Evolutionary conservation across 2,888 invertebrate species (phyloP), one percentile per base, ranked within the genome.

Genomic region (Drosophila multiciliata): DNA sequence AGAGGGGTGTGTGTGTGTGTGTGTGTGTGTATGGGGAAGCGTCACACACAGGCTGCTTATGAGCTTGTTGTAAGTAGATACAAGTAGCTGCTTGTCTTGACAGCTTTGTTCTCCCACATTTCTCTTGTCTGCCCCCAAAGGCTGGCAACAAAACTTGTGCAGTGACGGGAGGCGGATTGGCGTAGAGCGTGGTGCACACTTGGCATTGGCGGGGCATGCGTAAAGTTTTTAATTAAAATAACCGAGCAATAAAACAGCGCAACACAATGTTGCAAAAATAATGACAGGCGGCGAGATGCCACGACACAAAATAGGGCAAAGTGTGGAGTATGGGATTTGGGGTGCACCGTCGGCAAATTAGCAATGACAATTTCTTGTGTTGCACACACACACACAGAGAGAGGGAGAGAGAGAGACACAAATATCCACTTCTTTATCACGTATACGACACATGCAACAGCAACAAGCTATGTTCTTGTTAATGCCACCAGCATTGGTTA

Each of bases 201-300:
- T 83, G 88, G 71, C 72, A 82, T 74, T 85, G 83, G 82, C 83
- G 76, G 74, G 77, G 77, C 26, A 45, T 69, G 82, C 62, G 64
- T 66, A 88, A 88, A 88, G 84, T 89, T 89, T 89, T 88, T 88
- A 88, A 88, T 89, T 88, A 88, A 88, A 88, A 88, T 88, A 89
- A 84, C 82, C 82, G 66, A 76, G 87, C 89, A 85, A 87, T 85
- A 89, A 89, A 87, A 82, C 71, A 78, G 78, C 74, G 72, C 77
- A 78, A 66, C 73, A 82, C 72, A 65, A 80, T 70, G 66, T 60
- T 74, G 65, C 66, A 60, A 62, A 64, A 75, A 77, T 69, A 66
- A 79, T 68, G 57, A 64, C 45, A n/a, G 17, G 20, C 5, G 42
- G 15, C 8, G 15, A 45, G 12, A 45, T 45, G 23, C 23, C 15